Conservation (phyloP, 1,140 invertebrate species). For the Drosophila kikkawai region DNA sequence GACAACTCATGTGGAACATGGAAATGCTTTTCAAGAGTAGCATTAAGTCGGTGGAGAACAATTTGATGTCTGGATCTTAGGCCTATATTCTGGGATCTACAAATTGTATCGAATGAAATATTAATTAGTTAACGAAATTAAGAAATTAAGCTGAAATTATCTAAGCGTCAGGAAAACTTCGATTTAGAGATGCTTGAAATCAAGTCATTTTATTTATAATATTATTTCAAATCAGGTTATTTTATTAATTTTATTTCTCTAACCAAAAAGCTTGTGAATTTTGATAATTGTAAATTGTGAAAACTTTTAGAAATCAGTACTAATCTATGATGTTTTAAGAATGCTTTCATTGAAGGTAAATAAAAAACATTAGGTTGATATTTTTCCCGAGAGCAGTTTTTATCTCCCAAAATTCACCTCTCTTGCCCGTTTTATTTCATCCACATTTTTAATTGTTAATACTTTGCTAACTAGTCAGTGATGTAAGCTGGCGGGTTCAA, state of each 20-base stretch:
- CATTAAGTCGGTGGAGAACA: not conserved
- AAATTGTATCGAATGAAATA: not conserved
- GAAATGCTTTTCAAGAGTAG: slow-evolving; percentile 27
- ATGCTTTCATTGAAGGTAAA: too few relatives aligned
- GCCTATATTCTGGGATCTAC: not conserved
- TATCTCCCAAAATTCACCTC: not conserved
- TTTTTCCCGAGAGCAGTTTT: not conserved
- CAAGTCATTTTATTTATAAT: too few relatives aligned
- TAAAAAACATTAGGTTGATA: not conserved
- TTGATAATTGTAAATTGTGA: too few relatives aligned
- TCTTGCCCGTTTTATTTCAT: not conserved
- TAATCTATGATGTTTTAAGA: too few relatives aligned
- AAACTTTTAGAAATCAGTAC: too few relatives aligned
- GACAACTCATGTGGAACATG: slow-evolving; percentile 22
- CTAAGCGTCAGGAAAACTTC: rapidly evolving
- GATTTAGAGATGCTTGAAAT: too few relatives aligned
- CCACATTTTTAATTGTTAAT: slow-evolving; percentile 9
- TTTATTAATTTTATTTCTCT: too few relatives aligned
- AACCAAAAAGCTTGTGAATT: too few relatives aligned
- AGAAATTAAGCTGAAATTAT: not conserved
- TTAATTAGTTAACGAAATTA: too few relatives aligned
- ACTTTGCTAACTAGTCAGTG: not conserved
- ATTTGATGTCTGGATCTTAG: not conserved
- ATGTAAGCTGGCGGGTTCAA: slow-evolving; percentile 41
- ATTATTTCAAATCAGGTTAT: too few relatives aligned